Conservation (phyloP, 2,797 vertebrate species). For the Ctenosaura bakeri region DNA sequence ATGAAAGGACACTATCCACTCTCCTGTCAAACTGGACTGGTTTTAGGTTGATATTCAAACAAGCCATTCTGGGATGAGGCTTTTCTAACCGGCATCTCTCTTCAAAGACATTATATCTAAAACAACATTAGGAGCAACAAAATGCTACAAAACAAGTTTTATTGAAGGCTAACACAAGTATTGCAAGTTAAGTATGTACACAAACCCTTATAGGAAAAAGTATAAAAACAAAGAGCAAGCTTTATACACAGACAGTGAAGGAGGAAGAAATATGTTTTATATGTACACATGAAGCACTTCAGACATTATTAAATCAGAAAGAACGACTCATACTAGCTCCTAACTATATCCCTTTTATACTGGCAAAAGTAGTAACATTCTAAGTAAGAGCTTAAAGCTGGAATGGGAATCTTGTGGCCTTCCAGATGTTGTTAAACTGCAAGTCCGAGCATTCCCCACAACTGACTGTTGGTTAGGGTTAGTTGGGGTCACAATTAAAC, state of each 20-base stretch:
- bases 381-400: constrained; percentile 16
- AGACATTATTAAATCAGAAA: constrained; percentile 70
- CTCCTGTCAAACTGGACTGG: not conserved
- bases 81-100: not conserved
- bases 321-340: constrained; percentile 31
- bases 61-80: not conserved
- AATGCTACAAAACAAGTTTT: constrained; percentile 78
- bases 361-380: not conserved
- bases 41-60: fast-evolving
- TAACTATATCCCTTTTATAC: not conserved
- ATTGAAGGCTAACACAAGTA: constrained; percentile 76
- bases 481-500: too few species aligned
- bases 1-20: fast-evolving
- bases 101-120: constrained; percentile 24
- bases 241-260: constrained; percentile 59
- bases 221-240: constrained; percentile 72
- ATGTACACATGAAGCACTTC: constrained; percentile 67
- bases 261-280: constrained; percentile 54
- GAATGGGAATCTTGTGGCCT: too few species aligned
- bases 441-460: too few species aligned
- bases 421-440: too few species aligned
- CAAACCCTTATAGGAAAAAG: constrained; percentile 55
- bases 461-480: too few species aligned
- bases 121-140: constrained; percentile 48
- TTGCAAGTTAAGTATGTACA: constrained; percentile 74